Conservation (phyloP, 2,888 invertebrate genomes). For the Pachycephus smyrnensis region DNA sequence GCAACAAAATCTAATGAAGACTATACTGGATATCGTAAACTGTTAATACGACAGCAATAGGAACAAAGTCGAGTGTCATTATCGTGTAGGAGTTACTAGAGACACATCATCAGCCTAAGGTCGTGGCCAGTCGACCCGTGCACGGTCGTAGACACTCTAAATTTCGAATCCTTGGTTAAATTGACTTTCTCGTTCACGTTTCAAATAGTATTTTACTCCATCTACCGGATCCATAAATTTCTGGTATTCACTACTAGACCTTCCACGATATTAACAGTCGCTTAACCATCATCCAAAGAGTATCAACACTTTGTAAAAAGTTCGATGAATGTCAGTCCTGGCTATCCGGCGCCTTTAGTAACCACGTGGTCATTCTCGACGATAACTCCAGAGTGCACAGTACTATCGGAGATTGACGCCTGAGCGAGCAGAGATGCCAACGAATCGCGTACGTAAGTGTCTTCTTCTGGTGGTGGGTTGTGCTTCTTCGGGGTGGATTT, state of each 20-base stretch:
- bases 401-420: conserved; percentile 34
- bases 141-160: conserved; percentile 45
- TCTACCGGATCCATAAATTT: background rate
- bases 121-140: conserved; percentile 38
- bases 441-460: conserved; percentile 1
- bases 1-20: background rate
- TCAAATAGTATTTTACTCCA: background rate
- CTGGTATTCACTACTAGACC: background rate
- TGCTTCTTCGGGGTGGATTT: conserved; percentile 1
- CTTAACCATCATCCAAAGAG: background rate
- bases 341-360: conserved; percentile 41
- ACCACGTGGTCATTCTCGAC: conserved; percentile 41
- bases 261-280: background rate
- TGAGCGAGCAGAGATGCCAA: conserved; percentile 8
- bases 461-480: background rate
- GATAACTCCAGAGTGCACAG: conserved; percentile 41
- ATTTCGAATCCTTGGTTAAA: conserved; percentile 8
- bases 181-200: background rate
- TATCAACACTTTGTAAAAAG: background rate
- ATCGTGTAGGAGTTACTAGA: conserved; percentile 34
- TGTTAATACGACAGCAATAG: background rate
- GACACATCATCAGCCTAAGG: conserved; percentile 42
- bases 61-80: conserved; percentile 21
- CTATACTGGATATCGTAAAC: background rate
- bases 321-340: background rate